phyloP scores from a whole-genome alignment of 2,113 vertebrate genomes.

The Alethe castanea region DNA sequence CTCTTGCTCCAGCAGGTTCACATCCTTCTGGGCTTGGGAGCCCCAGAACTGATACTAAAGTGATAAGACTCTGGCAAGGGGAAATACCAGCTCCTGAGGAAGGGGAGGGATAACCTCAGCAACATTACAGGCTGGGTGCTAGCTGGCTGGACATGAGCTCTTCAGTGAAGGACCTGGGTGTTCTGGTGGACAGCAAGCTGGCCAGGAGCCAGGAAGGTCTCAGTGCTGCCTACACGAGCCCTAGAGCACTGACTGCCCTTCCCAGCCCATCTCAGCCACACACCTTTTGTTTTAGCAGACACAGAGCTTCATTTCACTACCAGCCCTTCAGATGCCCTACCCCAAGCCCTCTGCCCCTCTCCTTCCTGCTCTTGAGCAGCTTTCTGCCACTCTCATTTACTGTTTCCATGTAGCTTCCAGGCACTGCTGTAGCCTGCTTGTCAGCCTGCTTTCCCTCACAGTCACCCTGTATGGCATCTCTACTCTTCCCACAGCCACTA shows the following conservation, averaged over 20 bases:
- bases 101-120: background rate
- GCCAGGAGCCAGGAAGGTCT: background rate
- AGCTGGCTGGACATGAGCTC: background rate
- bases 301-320: background rate
- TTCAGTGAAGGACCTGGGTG: background rate
- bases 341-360: background rate
- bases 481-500: background rate
- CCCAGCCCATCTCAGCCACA: background rate
- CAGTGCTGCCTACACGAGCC: fast-evolving
- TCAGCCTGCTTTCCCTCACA: background rate
- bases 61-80: background rate
- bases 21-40: background rate
- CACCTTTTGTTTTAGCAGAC: background rate
- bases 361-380: background rate
- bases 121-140: background rate
- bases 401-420: background rate
- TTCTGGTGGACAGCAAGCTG: background rate
- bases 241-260: background rate
- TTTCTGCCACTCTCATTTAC: background rate
- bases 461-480: background rate
- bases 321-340: background rate
- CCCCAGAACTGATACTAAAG: background rate
- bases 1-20: background rate
- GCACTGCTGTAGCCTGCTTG: background rate
- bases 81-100: background rate